These are phyloP conservation scores for Origma solitaria DNA, from an alignment of 2,113 vertebrate genomes.

Conservation along the genomic window DNA sequence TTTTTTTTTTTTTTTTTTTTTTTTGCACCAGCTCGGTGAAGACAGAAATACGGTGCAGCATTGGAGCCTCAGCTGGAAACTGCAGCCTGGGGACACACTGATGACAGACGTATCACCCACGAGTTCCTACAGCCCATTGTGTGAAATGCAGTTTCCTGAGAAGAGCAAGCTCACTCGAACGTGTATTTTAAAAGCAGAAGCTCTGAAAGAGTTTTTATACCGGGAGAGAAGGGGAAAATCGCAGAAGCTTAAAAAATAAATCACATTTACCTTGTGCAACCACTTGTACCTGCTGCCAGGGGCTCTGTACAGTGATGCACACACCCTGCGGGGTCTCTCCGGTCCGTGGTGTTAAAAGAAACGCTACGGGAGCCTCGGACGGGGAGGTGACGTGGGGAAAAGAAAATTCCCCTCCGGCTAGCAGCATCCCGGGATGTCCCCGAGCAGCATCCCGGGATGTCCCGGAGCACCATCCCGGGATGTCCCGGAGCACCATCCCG, in stretches of 20 bases:
- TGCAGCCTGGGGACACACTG: background rate
- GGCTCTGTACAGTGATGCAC: rapidly evolving
- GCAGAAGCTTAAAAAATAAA: background rate
- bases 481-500: background rate
- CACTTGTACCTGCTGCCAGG: background rate
- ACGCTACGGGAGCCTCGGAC: background rate
- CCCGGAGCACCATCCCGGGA: no score
- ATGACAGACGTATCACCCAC: background rate
- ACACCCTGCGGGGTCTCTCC: background rate
- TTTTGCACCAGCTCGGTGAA: background rate
- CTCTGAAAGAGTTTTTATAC: background rate
- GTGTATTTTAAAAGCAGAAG: background rate
- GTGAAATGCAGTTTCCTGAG: background rate
- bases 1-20: background rate
- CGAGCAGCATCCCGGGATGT: background rate
- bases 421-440: background rate
- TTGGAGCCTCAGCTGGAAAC: background rate
- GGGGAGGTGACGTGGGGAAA: background rate
- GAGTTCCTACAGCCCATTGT: background rate
- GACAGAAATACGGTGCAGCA: background rate
- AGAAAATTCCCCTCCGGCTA: rapidly evolving
- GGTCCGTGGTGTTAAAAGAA: no score
- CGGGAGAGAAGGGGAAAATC: background rate
- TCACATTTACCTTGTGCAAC: background rate
- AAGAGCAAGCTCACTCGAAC: rapidly evolving